Percentiles rank a stretch among this genome's conserved stretches.
These are phyloP conservation scores for Zaprionus ghesquierei DNA, from an alignment of 1,140 invertebrate genomes.

Conservation along the genomic window DNA sequence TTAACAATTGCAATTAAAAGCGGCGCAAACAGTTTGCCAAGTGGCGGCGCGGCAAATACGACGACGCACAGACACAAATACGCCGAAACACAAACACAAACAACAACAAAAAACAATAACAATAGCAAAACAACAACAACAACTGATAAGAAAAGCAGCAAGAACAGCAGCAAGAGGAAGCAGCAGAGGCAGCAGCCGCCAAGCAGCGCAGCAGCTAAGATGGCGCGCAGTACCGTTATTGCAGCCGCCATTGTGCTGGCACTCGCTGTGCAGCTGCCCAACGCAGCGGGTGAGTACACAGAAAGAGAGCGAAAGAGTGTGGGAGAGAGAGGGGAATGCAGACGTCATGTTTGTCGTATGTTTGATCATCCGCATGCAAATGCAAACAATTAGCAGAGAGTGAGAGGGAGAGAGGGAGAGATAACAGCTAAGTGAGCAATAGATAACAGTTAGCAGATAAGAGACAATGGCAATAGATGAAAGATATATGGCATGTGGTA, in stretches of 20 bases:
- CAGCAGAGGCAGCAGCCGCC: slow-evolving; percentile 8
- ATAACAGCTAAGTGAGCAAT: not conserved
- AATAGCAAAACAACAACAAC: not conserved
- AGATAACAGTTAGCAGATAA: not conserved
- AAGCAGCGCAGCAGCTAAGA: slow-evolving; percentile 24
- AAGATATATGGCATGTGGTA: not conserved
- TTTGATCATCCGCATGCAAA: slow-evolving; percentile 27
- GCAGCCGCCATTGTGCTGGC: slow-evolving; percentile 32
- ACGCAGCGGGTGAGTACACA: slow-evolving; percentile 58
- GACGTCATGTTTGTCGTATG: slow-evolving; percentile 21
- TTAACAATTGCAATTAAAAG: slow-evolving; percentile 59
- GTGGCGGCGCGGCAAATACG: slow-evolving; percentile 39
- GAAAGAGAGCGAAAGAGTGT: not conserved
- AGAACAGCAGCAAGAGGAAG: not conserved
- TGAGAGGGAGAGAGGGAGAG: not conserved
- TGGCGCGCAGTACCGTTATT: slow-evolving; percentile 42
- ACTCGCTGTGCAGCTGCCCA: slow-evolving; percentile 29
- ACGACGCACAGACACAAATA: slow-evolving; percentile 25
- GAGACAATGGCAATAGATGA: not conserved
- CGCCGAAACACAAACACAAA: slow-evolving; percentile 24
- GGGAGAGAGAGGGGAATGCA: not conserved
- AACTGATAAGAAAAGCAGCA: slow-evolving; percentile 26
- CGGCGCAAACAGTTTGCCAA: slow-evolving; percentile 52
- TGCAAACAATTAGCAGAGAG: slow-evolving; percentile 18
- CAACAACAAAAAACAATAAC: not conserved